phyloP scores from a whole-genome alignment of 2,113 vertebrate genomes.

The Phainopepla nitens region DNA sequence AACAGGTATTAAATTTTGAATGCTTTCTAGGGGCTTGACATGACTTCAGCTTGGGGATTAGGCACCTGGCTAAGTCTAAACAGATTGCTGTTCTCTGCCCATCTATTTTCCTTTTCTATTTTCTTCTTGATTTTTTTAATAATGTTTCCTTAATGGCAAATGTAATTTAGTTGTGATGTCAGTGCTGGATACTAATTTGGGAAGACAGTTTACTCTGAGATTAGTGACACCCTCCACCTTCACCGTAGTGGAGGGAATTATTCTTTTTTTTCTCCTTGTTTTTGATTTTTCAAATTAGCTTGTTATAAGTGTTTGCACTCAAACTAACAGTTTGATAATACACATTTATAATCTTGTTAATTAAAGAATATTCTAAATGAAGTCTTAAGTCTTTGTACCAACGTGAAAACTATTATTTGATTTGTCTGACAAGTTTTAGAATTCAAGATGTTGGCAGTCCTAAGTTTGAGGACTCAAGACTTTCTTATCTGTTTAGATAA shows the following conservation, averaged over 20 bases:
- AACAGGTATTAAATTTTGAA: conserved; percentile 79
- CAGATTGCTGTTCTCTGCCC: background rate
- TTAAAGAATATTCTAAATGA: background rate
- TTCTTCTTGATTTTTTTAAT: background rate
- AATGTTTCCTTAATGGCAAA: background rate
- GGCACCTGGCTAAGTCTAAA: background rate
- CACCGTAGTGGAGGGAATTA: background rate
- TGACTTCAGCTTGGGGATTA: background rate
- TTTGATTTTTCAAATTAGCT: background rate
- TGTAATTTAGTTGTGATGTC: background rate
- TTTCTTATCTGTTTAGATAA: background rate
- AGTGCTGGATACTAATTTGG: background rate
- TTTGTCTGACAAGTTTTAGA: background rate
- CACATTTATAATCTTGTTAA: background rate
- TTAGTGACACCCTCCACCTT: conserved; percentile 30
- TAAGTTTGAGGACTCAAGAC: background rate
- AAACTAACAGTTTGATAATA: background rate
- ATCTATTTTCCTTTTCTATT: background rate
- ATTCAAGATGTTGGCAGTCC: background rate
- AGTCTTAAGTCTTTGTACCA: background rate
- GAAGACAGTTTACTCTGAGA: background rate
- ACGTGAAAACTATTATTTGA: background rate
- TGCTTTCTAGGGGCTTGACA: background rate
- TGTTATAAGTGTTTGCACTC: background rate
- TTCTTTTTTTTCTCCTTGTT: fast-evolving